Evolutionary conservation across 2,797 vertebrate species (phyloP).

Genomic region (Apogon talboti): DNA sequence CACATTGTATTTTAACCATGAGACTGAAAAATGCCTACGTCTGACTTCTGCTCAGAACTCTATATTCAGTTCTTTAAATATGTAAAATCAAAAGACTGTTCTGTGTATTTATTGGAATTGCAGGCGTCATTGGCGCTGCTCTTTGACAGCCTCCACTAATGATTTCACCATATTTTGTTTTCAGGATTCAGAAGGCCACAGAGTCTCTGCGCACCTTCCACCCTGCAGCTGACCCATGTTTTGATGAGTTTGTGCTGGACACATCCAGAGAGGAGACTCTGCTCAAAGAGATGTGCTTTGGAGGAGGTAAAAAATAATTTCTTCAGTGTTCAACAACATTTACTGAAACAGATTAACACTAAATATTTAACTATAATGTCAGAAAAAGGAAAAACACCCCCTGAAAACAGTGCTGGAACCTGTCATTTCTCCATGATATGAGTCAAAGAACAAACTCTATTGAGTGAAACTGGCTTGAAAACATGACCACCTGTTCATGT

Average conservation of each 20-base stretch:
- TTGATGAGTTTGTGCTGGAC: constrained; percentile 93
- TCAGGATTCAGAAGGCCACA: constrained; percentile 94
- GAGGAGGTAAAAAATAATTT: constrained; percentile 83
- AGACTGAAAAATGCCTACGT: too few relatives aligned
- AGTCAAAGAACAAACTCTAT: constrained; percentile 1
- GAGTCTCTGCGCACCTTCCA: constrained; percentile 94
- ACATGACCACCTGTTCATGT: constrained; percentile 5
- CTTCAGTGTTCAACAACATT: background rate
- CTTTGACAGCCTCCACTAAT: background rate
- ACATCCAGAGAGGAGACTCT: constrained; percentile 89
- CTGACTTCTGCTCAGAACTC: too few relatives aligned
- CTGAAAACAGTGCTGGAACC: too few relatives aligned
- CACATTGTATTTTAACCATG: too few relatives aligned
- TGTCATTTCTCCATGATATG: background rate
- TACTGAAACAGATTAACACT: background rate
- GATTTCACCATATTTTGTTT: constrained; percentile 14
- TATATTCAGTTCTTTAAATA: too few relatives aligned
- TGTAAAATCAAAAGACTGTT: too few relatives aligned
- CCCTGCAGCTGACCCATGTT: constrained; percentile 90
- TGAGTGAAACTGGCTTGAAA: constrained; percentile 16
- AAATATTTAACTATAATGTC: background rate
- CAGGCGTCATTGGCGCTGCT: too few relatives aligned
- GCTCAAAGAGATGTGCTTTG: constrained; percentile 91
- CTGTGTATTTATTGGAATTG: background rate
- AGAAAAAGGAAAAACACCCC: too few relatives aligned